Percentiles rank a stretch among this genome's conserved stretches.
These are phyloP conservation scores for Drosophila buzzatii DNA, from an alignment of 2,888 invertebrate genomes.

Conservation along the genomic window DNA sequence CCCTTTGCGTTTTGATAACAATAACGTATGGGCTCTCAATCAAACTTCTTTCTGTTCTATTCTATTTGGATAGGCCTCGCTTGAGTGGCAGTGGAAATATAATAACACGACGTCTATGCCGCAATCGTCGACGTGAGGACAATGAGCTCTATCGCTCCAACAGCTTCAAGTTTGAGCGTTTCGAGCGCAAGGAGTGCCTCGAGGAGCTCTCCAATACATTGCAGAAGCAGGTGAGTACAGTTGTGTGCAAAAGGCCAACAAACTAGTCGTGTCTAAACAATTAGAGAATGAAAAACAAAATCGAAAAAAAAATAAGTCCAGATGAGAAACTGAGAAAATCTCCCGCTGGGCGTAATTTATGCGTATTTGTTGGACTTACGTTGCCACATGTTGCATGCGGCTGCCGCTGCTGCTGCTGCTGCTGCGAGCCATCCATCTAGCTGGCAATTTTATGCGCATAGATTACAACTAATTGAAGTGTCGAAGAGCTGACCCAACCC, in stretches of 20 bases:
- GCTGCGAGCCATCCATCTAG: slow-evolving; percentile 27
- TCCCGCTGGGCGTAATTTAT: slow-evolving; percentile 43
- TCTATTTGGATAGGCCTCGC: slow-evolving; percentile 75
- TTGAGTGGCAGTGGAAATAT: slow-evolving; percentile 85
- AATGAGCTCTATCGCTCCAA: slow-evolving; percentile 94
- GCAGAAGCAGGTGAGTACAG: slow-evolving; percentile 89
- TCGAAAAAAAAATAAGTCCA: neutral
- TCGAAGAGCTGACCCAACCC: slow-evolving; percentile 39
- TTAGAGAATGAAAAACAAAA: neutral
- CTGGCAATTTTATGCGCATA: slow-evolving; percentile 76
- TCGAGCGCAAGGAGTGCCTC: slow-evolving; percentile 89
- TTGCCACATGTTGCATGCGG: slow-evolving; percentile 70
- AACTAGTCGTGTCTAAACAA: neutral
- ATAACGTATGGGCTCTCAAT: neutral
- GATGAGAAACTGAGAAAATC: neutral
- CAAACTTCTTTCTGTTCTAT: neutral
- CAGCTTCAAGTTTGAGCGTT: slow-evolving; percentile 94
- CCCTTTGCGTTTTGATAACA: neutral
- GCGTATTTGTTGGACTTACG: slow-evolving; percentile 21
- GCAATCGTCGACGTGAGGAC: slow-evolving; percentile 90
- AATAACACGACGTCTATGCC: slow-evolving; percentile 91
- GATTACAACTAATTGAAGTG: slow-evolving; percentile 70
- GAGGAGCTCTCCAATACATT: slow-evolving; percentile 87
- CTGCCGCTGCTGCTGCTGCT: neutral
- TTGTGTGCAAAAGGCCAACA: slow-evolving; percentile 20